Evolutionary conservation across 1,140 invertebrate genomes (phyloP).

Genomic region (Limonius californicus): DNA sequence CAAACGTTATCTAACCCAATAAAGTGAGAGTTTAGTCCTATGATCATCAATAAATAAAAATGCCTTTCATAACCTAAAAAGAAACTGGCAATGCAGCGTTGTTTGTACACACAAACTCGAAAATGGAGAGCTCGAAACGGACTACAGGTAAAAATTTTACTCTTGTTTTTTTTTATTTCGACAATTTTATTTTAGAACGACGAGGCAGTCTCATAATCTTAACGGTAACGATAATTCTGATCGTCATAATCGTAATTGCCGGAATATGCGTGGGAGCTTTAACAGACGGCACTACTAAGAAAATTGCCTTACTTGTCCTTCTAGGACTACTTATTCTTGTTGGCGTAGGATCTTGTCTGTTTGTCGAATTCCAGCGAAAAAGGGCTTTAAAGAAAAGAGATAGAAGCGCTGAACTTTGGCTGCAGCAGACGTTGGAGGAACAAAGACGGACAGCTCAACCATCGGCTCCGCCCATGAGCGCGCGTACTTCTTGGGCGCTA

Average conservation of each 20-base stretch:
- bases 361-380: not conserved
- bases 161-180: not conserved
- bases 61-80: no score
- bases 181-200: not conserved
- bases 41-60: no score
- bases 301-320: not conserved
- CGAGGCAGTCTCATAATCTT: not conserved
- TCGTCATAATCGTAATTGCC: not conserved
- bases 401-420: not conserved
- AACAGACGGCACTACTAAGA: not conserved
- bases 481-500: slow-evolving; percentile 11
- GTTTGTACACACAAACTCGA: no score
- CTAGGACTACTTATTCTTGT: not conserved
- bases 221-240: not conserved
- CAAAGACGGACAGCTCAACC: not conserved
- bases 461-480: slow-evolving; percentile 7
- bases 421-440: slow-evolving; percentile 1
- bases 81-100: no score
- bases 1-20: no score
- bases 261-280: not conserved
- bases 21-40: no score
- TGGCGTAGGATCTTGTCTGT: not conserved
- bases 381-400: not conserved
- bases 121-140: not conserved
- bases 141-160: not conserved